Percentiles rank a stretch among this genome's conserved stretches.
Evolutionary conservation across 92 coral and sea anemone genomes (phyloP).

Genomic region (Blastomussa wellsi): DNA sequence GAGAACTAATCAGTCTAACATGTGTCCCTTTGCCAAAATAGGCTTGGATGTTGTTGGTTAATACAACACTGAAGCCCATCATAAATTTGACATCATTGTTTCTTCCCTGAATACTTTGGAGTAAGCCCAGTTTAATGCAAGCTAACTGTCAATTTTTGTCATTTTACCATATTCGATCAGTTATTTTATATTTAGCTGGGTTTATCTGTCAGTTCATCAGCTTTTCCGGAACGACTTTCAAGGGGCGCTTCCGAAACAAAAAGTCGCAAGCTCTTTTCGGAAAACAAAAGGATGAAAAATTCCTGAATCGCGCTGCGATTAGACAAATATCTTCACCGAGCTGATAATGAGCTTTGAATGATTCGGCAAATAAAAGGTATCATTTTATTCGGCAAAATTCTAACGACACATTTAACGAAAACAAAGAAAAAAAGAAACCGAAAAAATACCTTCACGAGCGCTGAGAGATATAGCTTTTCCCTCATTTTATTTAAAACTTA

Average conservation of each 20-base stretch:
- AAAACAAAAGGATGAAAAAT: slow-evolving; percentile 20
- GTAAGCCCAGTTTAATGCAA: slow-evolving; percentile 8
- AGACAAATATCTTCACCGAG: slow-evolving; percentile 23
- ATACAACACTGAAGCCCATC: not conserved
- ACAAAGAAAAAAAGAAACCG: slow-evolving; percentile 32
- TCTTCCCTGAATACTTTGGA: not conserved
- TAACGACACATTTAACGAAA: slow-evolving; percentile 12
- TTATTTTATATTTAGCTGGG: not conserved
- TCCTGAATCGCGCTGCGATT: slow-evolving; percentile 6
- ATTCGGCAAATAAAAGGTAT: slow-evolving; percentile 20
- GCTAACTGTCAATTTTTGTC: slow-evolving; percentile 6
- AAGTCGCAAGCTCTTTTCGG: not conserved
- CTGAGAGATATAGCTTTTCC: not conserved
- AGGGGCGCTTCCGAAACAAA: slow-evolving; percentile 40
- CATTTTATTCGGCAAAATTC: slow-evolving; percentile 18
- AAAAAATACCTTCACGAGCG: slow-evolving; percentile 2
- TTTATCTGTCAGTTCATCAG: slow-evolving; percentile 10
- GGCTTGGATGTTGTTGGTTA: not conserved
- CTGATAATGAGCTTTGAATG: slow-evolving; percentile 17
- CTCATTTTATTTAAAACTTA: not conserved
- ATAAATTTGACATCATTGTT: not conserved
- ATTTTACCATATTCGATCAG: not conserved
- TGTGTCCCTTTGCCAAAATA: not conserved
- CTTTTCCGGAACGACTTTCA: slow-evolving; percentile 26
- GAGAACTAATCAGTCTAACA: slow-evolving; percentile 2